Base-by-base conservation (phyloP, 2,797 vertebrate species). In the Tympanoctomys barrerae region DNA sequence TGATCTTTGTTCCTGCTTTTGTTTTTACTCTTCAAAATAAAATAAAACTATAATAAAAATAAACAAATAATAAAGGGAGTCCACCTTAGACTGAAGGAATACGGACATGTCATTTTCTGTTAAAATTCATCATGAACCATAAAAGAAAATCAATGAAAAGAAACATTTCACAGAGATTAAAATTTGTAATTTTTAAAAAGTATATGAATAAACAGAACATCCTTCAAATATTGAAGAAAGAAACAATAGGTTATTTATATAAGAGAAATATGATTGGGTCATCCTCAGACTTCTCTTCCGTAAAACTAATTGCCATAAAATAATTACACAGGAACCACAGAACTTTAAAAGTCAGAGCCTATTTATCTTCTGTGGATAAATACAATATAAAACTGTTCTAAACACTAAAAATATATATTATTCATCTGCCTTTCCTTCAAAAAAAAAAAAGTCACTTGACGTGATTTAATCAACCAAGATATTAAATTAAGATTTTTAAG, bases 171-270 rank as follows among this genome's bases (percentile, higher is more conserved):
- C 68, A 82, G 87, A 92, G 52, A 90, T 92, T 73, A 87, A 90
- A 42, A 88, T 95, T 90, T 85, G 28, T 33, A 82, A 90, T 92
- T 94, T 87, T 92, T 66, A 82, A 79, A 80, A 94, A 87, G 24
- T 64, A 46, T 26, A 39, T 46, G 57, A 95, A 87, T 87, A 79
- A 97, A 94, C 70, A 95, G 92, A 95, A 78, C 49, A n/a, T 39
- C 12, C 59, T 87, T 94, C 49, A 79, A 54, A 87, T 64, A 75
- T 83, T 86, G 42, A 91, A 70, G 79, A 82, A 85, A 73, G 71
- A 95, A 97, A 88, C n/a, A 94, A 92, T 42, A 88, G 42, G 6
- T 87, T 90, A 57, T 33, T 70, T 91, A 68, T 49, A 54, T 78
- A 91, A 94, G 81, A 77, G 85, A 94, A 89, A 90, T 31, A 62